A percentile compares a stretch with the other conserved stretches of the same genome.
Conservation (phyloP, 2,888 invertebrate genomes). For the Nomada ferruginata region DNA sequence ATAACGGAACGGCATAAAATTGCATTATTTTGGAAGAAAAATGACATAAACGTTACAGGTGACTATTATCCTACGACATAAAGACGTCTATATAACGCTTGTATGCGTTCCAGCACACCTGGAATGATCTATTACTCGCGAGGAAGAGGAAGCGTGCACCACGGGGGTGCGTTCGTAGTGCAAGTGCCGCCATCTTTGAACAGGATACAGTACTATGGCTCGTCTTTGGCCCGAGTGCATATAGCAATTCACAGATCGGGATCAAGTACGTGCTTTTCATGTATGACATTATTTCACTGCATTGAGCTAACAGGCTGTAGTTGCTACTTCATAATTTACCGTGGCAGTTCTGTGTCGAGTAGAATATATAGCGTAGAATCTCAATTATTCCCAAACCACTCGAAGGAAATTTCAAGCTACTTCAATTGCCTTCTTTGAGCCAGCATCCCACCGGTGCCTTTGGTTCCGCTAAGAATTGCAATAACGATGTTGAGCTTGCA, state of each 20-base stretch:
- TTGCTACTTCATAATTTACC: slow-evolving; percentile 42
- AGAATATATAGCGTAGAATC: neutral
- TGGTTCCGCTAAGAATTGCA: neutral
- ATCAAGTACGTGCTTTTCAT: slow-evolving; percentile 43
- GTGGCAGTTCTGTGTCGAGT: slow-evolving; percentile 19
- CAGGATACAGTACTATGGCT: slow-evolving; percentile 25
- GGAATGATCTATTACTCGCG: slow-evolving; percentile 22
- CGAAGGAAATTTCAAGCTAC: slow-evolving; percentile 10
- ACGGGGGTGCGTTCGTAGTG: slow-evolving; percentile 6
- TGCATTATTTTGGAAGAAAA: slow-evolving; percentile 2
- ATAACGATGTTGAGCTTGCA: neutral
- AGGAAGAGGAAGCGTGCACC: slow-evolving; percentile 14
- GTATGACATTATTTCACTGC: slow-evolving; percentile 41
- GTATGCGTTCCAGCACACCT: slow-evolving; percentile 3
- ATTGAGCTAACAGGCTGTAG: slow-evolving; percentile 36
- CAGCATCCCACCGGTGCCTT: neutral
- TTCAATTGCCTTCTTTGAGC: slow-evolving; percentile 14
- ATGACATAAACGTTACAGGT: slow-evolving; percentile 1
- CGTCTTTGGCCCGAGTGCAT: slow-evolving; percentile 24
- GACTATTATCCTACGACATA: slow-evolving; percentile 9
- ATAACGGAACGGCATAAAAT: no score
- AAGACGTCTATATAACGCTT: neutral
- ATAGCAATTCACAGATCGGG: slow-evolving; percentile 40
- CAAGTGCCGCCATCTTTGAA: slow-evolving; percentile 62
- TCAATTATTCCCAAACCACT: slow-evolving; percentile 23